Base-by-base conservation (phyloP, 2,888 invertebrate genomes). In the Pheosia gnoma region DNA sequence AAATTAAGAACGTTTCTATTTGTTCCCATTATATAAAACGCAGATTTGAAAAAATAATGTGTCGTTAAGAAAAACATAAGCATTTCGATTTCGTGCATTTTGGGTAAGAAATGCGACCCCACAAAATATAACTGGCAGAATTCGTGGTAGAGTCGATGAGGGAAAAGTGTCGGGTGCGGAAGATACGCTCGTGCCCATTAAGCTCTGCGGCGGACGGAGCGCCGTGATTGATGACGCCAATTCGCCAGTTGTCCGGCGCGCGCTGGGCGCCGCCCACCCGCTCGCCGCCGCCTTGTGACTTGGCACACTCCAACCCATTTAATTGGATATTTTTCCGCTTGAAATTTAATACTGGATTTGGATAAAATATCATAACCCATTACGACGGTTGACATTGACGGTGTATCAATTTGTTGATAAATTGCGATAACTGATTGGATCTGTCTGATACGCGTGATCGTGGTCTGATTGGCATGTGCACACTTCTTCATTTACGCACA, bases 201-300 rank as follows among this genome's bases (percentile, higher is more conserved):
- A 86, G 81, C 85, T 78, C 81, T 85, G 85, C 79, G 80, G 80
- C 79, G 79, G 83, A 83, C 83, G 84, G 81, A 13, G 80, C 74
- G 74, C 69, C 67, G 85, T 90, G 91, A 91, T 91, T 91, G 91
- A 91, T 91, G 90, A 88, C 79, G 86, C 83, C 89, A 89, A 89
- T 90, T 86, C 88, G 84, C 87, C 84, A 86, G 85, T 88, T 84
- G 86, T 81, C 87, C 84, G 78, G 80, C 69, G 66, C 65, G 67
- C 60, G 67, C 58, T 37, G 36, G 36, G 52, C 70, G 65, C 62
- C 59, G 61, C 66, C 69, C 67, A 65, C 67, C 68, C 63, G 63
- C 70, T 62, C 71, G 65, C 68, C 69, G 67, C 70, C 64, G 68
- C 71, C 62, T 71, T 72, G 68, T 70, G 68, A 81, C 74, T 82